These are phyloP conservation scores for Phallusia fumigata DNA, from an alignment of 23 tunicate genomes.

Conservation along the genomic window DNA sequence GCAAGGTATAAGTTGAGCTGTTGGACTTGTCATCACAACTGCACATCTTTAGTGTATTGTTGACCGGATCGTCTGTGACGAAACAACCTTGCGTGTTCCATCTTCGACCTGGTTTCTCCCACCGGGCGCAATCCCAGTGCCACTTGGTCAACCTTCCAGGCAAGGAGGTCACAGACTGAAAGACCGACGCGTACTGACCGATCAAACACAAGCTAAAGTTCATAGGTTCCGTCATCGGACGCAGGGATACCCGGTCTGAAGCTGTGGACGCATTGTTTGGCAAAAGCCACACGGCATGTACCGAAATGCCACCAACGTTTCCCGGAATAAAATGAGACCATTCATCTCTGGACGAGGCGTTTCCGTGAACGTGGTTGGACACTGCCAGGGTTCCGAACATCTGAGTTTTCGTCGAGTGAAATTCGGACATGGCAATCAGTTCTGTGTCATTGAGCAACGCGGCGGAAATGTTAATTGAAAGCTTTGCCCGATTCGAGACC, in stretches of 20 bases:
- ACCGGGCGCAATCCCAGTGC: constrained; percentile 12
- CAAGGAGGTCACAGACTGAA: background rate
- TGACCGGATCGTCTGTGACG: background rate
- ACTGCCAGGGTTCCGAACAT: constrained; percentile 3
- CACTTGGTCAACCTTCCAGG: background rate
- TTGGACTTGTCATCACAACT: background rate
- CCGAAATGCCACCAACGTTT: background rate
- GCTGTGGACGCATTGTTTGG: background rate
- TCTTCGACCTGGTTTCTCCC: background rate
- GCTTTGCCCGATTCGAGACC: background rate
- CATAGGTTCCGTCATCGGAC: background rate
- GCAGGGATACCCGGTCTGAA: background rate
- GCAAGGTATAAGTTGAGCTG: constrained; percentile 1
- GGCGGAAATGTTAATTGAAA: background rate
- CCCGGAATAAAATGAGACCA: constrained; percentile 1
- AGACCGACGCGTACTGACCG: constrained; percentile 7
- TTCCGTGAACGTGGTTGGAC: background rate
- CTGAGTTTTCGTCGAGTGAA: background rate
- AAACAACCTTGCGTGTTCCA: constrained; percentile 11
- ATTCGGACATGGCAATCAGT: background rate
- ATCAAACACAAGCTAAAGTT: background rate
- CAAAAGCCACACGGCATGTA: background rate
- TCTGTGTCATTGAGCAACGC: background rate
- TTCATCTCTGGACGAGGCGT: background rate
- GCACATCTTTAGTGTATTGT: background rate